Evolutionary conservation across 92 coral and sea anemone species (phyloP), one percentile per base, ranked within the genome.

Genomic region (Heliopora coerulea): DNA sequence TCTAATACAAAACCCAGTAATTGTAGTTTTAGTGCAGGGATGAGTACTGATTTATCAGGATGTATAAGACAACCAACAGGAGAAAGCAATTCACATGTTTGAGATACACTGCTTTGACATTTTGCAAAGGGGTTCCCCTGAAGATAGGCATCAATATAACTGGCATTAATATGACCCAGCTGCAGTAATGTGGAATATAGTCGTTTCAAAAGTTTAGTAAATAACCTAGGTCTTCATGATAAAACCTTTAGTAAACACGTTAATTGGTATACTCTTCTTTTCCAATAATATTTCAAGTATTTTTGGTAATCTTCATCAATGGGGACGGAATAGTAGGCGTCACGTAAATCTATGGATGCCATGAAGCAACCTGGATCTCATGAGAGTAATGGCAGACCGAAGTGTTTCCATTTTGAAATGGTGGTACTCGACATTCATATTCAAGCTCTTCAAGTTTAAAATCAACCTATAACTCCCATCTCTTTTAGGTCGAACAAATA

Each of bases 391-490:
- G 11, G 72, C 84, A 8, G 81, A 72, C 62, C 39, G 77, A 24
- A 82, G 49, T 2, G 86, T 35, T 37, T 84, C 80, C 87, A 83
- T 83, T 59, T 84, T 81, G 59, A 84, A 84, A 75, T 84, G 84
- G 0, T 84, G 68, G 21, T 84, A 66, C 19, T 54, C 69, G 4
- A 80, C 83, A 83, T 56, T 29, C 9, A 37, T 56, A 60, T 84
- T 80, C 23, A 80, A 77, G 1, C 26, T 46, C 29, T 84, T 84
- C 13, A 80, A 46, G 59, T 85, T 85, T 8, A 85, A 42, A 21
- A 85, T 81, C 44, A 76, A 62, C 48, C 86, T 80, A 32, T 75
- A 28, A 3, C 74, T 54, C 13, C 76, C 75, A 76, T 85, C 85
- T 58, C 81, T 85, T 34, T 79, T 83, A 0, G 80, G 59, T 14